These are phyloP conservation scores for Nautilus pompilius DNA, from an alignment of 1,140 invertebrate genomes.

Conservation along the genomic window DNA sequence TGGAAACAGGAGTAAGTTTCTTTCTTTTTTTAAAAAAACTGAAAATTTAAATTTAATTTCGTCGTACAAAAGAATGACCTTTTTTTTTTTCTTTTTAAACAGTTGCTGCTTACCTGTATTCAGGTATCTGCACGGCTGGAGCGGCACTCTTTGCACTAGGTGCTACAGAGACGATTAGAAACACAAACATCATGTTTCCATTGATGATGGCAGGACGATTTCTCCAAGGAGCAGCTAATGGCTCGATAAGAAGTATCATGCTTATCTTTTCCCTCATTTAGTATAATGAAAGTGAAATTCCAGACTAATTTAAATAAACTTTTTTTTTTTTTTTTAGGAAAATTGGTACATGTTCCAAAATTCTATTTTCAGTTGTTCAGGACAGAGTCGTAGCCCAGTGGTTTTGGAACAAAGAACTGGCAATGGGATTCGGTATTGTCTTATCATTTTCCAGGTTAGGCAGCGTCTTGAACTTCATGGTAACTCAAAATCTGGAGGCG, in stretches of 20 bases:
- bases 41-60: no score
- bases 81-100: no score
- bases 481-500: background rate
- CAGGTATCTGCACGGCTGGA: background rate
- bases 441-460: background rate
- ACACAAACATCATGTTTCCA: constrained; percentile 7
- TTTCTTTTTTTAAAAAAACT: no score
- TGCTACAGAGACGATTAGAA: background rate
- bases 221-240: constrained; percentile 10
- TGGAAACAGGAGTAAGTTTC: constrained; percentile 11
- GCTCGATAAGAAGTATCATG: no score
- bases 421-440: constrained; percentile 2
- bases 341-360: no score
- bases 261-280: no score
- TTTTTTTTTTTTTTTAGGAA: no score
- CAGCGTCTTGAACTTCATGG: background rate
- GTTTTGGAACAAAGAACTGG: constrained; percentile 1
- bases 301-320: no score
- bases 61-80: no score
- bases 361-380: background rate
- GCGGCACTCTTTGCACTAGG: constrained; percentile 7
- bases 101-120: constrained; percentile 5
- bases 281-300: no score
- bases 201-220: constrained; percentile 5
- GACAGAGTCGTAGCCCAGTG: background rate